Conservation (phyloP, 2,888 invertebrate genomes). For the Drosophila kanekoi region DNA sequence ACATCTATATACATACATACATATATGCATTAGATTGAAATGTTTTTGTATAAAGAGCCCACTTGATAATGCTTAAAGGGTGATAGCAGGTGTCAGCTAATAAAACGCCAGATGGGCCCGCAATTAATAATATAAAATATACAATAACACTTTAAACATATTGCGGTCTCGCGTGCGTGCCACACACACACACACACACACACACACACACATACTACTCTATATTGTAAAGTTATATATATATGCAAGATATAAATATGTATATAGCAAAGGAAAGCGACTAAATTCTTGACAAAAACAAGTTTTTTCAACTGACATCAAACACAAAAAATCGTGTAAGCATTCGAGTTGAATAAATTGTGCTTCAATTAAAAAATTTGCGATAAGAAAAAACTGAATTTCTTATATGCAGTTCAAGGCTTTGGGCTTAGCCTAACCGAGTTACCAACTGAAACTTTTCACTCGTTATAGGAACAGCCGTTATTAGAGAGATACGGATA, state of each 20-base stretch:
- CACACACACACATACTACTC: not conserved
- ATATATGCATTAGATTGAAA: too few species aligned
- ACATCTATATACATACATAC: too few species aligned
- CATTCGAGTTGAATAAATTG: conserved; percentile 5
- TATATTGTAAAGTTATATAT: not conserved
- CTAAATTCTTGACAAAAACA: conserved; percentile 32
- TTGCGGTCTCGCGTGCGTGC: not conserved
- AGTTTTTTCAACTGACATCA: conserved; percentile 24
- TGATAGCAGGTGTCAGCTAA: not conserved
- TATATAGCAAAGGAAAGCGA: not conserved
- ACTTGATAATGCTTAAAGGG: not conserved
- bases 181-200: too few species aligned
- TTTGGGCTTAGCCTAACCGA: not conserved
- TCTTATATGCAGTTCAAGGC: conserved; percentile 13
- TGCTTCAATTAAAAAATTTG: not conserved
- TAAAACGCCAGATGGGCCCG: conserved; percentile 8
- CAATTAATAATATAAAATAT: not conserved
- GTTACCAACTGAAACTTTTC: conserved; percentile 15
- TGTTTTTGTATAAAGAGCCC: too few species aligned
- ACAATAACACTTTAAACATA: not conserved
- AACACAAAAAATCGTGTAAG: not conserved
- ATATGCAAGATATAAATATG: not conserved
- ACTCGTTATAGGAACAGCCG: not conserved
- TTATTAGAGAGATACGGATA: not conserved
- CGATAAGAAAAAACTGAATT: not conserved